Base-by-base conservation (phyloP, 2,113 vertebrate genomes). In the Abramis brama region DNA sequence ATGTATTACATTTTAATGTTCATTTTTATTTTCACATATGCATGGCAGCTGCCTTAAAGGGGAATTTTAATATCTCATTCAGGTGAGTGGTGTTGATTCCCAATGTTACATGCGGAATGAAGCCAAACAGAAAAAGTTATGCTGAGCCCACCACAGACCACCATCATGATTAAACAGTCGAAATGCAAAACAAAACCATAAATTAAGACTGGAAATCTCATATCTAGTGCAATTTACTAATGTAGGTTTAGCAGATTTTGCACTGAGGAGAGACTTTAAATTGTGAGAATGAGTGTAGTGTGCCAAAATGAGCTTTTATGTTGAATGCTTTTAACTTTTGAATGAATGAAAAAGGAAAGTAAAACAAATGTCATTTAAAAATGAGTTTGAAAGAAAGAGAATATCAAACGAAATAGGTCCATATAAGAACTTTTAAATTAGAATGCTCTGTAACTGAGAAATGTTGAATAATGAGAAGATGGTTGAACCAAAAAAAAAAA, bases 1-100 rank as follows among this genome's bases (percentile, higher is more conserved):
- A 83, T 74, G 68, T 83, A 59, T 83, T 71, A 55, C 47, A 8
- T 30, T 43, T 71, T 55, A 15, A 64, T 68, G 19, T 62, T 47
- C 13, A 15, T 52, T 70, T 55, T 71, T 83, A 71, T 64, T 80
- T 45, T 81, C 60, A 66, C 60, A 81, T 57, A 39, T 83, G 36
- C 50, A 57, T 57, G 81, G 27, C 33, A 83, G 66, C 66, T 73
- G 66, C 50, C 27, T 52, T 23, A 4, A 10, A 82, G 15, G 15
- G 5, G 9, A 68, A 68, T 30, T 2, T 2, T 25, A 27, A 68
- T 47, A 23, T 30, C 7, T 33, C 62, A 70, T 11, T 11, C 33
- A 52, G 8, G 79, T 55, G 23, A 59, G 62, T 2, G 17, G 17
- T 15, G 45, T 81, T 52, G 17, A 27, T 66, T 66, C 25, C 0